Conservation (phyloP, 1,140 invertebrate species). For the Eulimnadia texana region DNA sequence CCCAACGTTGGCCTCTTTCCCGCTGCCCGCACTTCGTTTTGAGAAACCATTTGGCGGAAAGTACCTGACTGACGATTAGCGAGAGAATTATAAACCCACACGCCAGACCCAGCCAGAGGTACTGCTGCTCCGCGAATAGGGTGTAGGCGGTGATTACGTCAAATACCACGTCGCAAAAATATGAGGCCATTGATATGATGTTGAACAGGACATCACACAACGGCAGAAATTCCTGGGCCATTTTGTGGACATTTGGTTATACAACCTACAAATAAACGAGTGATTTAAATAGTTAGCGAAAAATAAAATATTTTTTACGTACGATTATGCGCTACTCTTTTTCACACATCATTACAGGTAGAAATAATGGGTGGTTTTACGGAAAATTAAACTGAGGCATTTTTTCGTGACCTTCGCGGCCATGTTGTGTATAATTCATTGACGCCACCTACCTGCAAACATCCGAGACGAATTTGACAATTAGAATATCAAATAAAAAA, state of each 20-base stretch:
- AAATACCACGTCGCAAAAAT: constrained; percentile 82
- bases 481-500: not conserved
- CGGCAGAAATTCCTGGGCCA: constrained; percentile 52
- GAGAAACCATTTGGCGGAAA: constrained; percentile 34
- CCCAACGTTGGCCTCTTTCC: constrained; percentile 22
- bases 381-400: too few species aligned
- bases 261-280: not conserved
- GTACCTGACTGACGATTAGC: constrained; percentile 53
- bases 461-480: too few species aligned
- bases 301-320: too few species aligned
- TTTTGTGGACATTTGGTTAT: constrained; percentile 9
- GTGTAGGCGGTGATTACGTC: constrained; percentile 72
- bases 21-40: constrained; percentile 30
- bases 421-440: not conserved
- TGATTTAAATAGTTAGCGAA: too few species aligned
- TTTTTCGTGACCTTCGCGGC: not conserved
- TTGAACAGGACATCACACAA: constrained; percentile 81
- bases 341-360: too few species aligned
- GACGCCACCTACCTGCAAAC: too few species aligned
- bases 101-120: constrained; percentile 43
- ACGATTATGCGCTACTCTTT: too few species aligned
- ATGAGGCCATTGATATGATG: constrained; percentile 74
- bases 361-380: too few species aligned
- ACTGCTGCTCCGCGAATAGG: constrained; percentile 46
- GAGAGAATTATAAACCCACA: constrained; percentile 50